Base-by-base conservation (phyloP, 2,113 vertebrate genomes). In the Oryzias woworae region DNA sequence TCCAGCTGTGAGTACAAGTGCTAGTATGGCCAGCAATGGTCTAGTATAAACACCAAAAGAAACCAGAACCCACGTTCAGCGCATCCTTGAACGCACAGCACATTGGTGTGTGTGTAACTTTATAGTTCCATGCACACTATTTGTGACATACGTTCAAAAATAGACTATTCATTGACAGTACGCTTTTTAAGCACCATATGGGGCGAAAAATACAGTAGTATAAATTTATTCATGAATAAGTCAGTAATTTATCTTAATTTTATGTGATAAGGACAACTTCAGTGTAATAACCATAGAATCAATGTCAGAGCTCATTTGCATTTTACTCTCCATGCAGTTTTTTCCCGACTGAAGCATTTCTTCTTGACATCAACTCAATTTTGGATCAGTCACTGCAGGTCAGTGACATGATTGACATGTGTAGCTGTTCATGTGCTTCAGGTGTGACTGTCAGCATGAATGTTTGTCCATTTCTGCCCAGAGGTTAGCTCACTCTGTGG, bases 241-340 rank as follows among this genome's bases (percentile, higher is more conserved):
- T 28, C 26, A 28, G 26, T 6, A 28, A 5, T 28, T 28, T 28
- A 6, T 28, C 26, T 28, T 28, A 28, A 14, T 66, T 72, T 82
- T 78, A 71, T 59, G 53, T 72, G 72, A 64, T 36, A 58, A 65
- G 56, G 56, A 71, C 68, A 86, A 28, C 26, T 36, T 84, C 80
- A 85, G 74, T 66, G 64, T 66, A 66, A 79, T 74, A 80, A 90
- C 82, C 69, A 71, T 73, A 64, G 56, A 62, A 90, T 90, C 85
- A 75, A 87, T 89, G 84, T 7, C 22, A 57, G 51, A 55, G 53
- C 72, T 84, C 77, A 63, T 63, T 78, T 78, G 58, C 63, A 77
- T 80, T 87, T 85, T 77, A 50, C 67, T 59, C 67, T 20, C 61
- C 17, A 1, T 50, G 15, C 10, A 36, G 36, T 36, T 75, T 74